Evolutionary conservation across 2,888 invertebrate genomes (phyloP), one percentile per base, ranked within the genome.

Genomic region (Cryptus viduatorius): DNA sequence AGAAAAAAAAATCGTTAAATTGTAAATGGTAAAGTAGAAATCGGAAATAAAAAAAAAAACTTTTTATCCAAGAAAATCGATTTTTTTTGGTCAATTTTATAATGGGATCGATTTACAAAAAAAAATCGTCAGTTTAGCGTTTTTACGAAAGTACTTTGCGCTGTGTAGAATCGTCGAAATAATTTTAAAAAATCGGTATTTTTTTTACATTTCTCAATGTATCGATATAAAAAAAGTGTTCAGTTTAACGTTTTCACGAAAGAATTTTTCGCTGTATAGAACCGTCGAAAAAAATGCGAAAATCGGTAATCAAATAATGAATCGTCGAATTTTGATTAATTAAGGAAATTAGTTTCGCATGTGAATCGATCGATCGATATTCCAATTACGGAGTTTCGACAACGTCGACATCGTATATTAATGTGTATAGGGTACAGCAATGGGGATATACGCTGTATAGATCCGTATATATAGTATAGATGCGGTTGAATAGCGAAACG

Each of bases 241-340:
- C 5, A 37, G 8, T 37, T 37, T 8, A 37, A 37, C 37, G 8
- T 37, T 37, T 5, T 37, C 2, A 37, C 4, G 37, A 37, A 37
- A 37, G 37, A 7, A 37, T 1, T 37, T 37, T 8, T 37, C 37
- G 37, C 5, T 37, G 37, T 37, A 7, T 37, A 7, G 7, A 37
- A 37, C 1, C 37, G 37, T 37, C 37, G 37, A 37, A 37, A 42
- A 42, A 16, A 37, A 10, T 10, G 14, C 24, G 68, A 53, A 19
- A 37, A 46, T 59, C 42, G 29, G 72, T 76, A 56, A 83, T 80
- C 67, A 69, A 69, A 61, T 37, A 0, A 76, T 24, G 42, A 24
- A 83, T 80, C 76, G 31, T 16, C 76, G 56, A 59, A 65, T 75
- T 37, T 76, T 59, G 76, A 76, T 46, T 24, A 80, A 83, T 76